These are phyloP conservation scores for Diogma glabrata DNA, from an alignment of 2,888 invertebrate species.

Conservation along the genomic window DNA sequence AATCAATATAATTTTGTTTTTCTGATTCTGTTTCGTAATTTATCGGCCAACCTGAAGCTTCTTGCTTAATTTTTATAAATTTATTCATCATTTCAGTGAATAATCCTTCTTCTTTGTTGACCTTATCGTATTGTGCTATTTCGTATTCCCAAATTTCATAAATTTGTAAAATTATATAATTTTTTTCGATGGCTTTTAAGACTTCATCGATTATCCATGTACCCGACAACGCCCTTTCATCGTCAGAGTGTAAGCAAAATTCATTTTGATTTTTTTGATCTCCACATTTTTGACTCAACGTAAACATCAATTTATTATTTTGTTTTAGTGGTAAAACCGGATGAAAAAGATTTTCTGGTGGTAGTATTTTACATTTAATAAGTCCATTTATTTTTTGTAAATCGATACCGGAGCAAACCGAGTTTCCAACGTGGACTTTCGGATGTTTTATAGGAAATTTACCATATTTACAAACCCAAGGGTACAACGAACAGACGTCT, in stretches of 20 bases:
- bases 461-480: slow-evolving; percentile 9
- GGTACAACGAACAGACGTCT: slow-evolving; percentile 24
- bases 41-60: slow-evolving; percentile 21
- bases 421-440: not conserved
- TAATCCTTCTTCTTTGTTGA: not conserved
- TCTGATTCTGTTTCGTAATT: slow-evolving; percentile 15
- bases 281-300: slow-evolving; percentile 22
- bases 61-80: slow-evolving; percentile 22
- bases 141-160: not conserved
- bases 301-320: slow-evolving; percentile 22
- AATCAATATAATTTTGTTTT: slow-evolving; percentile 19
- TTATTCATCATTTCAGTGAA: slow-evolving; percentile 15
- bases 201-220: not conserved
- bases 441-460: not conserved
- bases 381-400: not conserved
- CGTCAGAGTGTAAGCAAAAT: not conserved
- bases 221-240: slow-evolving; percentile 5
- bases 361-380: not conserved
- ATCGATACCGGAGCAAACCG: not conserved
- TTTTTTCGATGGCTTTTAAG: not conserved
- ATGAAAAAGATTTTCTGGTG: slow-evolving; percentile 19
- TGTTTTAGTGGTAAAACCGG: slow-evolving; percentile 24
- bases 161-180: not conserved
- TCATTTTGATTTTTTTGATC: not conserved
- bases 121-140: not conserved